Percentiles rank a stretch among this genome's conserved stretches.
phyloP scores from a whole-genome alignment of 2,888 invertebrate species.

The Spodoptera littoralis region DNA sequence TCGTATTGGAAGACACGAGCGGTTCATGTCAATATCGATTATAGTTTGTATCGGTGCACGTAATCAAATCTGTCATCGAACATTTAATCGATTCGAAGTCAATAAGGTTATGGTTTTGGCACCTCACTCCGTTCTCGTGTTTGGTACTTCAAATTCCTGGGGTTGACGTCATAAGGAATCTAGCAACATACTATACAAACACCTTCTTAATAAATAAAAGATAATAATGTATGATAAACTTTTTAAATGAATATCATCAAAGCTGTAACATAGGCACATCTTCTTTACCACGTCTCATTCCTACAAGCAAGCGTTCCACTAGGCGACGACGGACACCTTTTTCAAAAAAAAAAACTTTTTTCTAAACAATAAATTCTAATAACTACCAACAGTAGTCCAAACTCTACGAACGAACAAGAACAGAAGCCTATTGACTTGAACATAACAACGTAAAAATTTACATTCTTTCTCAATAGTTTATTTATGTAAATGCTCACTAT shows the following conservation, averaged over 20 bases:
- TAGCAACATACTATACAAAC: too few species aligned
- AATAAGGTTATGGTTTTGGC: conserved; percentile 53
- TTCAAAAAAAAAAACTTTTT: background rate
- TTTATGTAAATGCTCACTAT: conserved; percentile 47
- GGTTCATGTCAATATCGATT: conserved; percentile 55
- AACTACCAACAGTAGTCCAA: conserved; percentile 1
- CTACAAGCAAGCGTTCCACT: too few species aligned
- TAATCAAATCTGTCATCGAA: conserved; percentile 56
- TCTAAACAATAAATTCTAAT: conserved; percentile 19
- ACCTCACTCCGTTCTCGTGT: conserved; percentile 33
- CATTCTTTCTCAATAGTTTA: conserved; percentile 43
- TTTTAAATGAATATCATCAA: too few species aligned
- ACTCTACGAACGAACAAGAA: conserved; percentile 16
- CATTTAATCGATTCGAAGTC: conserved; percentile 59
- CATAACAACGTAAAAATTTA: conserved; percentile 32
- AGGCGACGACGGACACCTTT: background rate
- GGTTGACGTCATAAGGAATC: conserved; percentile 11
- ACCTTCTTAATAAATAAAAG: too few species aligned
- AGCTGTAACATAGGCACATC: too few species aligned
- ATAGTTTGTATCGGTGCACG: conserved; percentile 57
- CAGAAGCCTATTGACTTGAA: conserved; percentile 37
- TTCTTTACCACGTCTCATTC: too few species aligned
- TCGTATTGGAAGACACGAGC: conserved; percentile 50
- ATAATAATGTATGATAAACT: too few species aligned
- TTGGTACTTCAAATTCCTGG: conserved; percentile 35